Conservation (phyloP, 2,888 invertebrate genomes). For the Tetragonisca angustula region DNA sequence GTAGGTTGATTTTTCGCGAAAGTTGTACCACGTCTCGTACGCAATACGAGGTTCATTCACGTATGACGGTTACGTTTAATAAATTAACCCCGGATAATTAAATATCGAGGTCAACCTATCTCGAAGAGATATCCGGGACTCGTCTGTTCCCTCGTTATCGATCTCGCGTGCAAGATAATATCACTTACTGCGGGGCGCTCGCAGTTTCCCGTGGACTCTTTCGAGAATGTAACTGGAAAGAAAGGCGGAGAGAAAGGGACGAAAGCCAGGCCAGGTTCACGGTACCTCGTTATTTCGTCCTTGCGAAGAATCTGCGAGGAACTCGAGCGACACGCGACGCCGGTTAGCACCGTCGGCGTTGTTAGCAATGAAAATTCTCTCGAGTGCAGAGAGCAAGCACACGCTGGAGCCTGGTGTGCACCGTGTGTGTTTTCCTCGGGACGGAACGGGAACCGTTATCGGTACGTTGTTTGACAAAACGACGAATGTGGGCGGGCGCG, state of each 20-base stretch:
- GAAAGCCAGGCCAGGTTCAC: background rate
- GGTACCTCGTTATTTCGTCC: slow-evolving; percentile 26
- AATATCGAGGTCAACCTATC: too few relatives aligned
- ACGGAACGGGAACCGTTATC: too few relatives aligned
- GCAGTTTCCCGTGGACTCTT: background rate
- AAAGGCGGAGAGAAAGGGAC: background rate
- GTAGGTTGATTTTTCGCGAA: too few relatives aligned
- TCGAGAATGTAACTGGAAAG: background rate
- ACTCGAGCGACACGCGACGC: slow-evolving; percentile 3
- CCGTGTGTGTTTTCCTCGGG: too few relatives aligned
- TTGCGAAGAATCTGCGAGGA: slow-evolving; percentile 2
- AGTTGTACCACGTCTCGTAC: too few relatives aligned
- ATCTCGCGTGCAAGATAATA: background rate
- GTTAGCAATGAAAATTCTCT: slow-evolving; percentile 23
- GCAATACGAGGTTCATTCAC: background rate
- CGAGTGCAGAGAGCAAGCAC: background rate
- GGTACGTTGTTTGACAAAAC: background rate
- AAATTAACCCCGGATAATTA: background rate
- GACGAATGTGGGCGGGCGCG: background rate
- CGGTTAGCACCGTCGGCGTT: background rate
- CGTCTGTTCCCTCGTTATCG: background rate
- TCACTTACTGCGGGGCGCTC: background rate
- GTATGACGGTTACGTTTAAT: background rate
- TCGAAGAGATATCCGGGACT: background rate
- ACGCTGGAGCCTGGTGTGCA: too few relatives aligned